phyloP scores from a whole-genome alignment of 2,888 invertebrate genomes.

The Stictocephala bisonia region DNA sequence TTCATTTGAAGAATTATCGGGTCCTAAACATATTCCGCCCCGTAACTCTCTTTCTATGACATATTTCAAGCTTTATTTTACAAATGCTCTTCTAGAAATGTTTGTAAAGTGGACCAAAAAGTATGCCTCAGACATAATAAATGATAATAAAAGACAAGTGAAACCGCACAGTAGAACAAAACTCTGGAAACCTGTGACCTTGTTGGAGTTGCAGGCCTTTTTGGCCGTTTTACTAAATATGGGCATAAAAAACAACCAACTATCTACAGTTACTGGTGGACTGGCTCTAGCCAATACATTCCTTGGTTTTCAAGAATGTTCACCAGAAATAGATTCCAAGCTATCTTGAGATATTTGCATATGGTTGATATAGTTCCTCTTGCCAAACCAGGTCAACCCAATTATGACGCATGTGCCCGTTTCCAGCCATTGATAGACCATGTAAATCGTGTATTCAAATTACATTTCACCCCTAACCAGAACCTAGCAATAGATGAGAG shows the following conservation, averaged over 20 bases:
- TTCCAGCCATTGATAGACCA: constrained; percentile 17
- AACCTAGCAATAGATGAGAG: constrained; percentile 27
- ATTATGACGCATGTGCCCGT: constrained; percentile 15
- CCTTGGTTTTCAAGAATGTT: constrained; percentile 28
- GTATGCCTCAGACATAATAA: constrained; percentile 35
- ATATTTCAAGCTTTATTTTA: constrained; percentile 43
- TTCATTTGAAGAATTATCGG: too few species aligned
- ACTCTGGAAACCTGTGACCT: constrained; percentile 29
- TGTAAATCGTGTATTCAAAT: not conserved
- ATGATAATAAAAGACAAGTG: not conserved
- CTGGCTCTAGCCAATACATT: not conserved
- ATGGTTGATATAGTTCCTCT: not conserved
- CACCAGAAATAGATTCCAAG: constrained; percentile 24
- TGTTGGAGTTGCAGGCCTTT: constrained; percentile 28
- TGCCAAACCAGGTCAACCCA: not conserved
- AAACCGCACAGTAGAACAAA: constrained; percentile 1
- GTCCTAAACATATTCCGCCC: too few species aligned
- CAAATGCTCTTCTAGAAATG: constrained; percentile 11
- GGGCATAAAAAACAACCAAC: constrained; percentile 29
- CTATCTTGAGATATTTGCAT: constrained; percentile 32
- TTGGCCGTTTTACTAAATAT: constrained; percentile 4
- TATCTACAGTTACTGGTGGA: constrained; percentile 1
- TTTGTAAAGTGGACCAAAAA: constrained; percentile 38
- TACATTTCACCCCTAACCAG: not conserved
- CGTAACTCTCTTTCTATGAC: too few species aligned